Evolutionary conservation across 1,140 invertebrate genomes (phyloP).

Genomic region (Drosophila ambigua): DNA sequence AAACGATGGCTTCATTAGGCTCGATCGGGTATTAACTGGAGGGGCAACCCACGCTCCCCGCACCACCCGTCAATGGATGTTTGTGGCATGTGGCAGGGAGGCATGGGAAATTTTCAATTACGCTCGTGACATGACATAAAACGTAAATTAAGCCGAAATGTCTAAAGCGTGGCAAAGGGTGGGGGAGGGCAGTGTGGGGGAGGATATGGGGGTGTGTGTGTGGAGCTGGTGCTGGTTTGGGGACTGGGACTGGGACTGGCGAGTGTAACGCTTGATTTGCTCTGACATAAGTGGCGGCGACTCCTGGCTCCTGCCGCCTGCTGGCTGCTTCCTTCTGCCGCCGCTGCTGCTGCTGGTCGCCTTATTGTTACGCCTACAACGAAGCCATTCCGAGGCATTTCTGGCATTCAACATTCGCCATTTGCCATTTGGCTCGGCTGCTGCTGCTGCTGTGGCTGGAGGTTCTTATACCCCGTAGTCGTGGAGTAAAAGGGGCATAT

Average conservation of each 20-base stretch:
- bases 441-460: slow-evolving; percentile 6
- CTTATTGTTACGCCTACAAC: slow-evolving; percentile 61
- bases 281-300: slow-evolving; percentile 73
- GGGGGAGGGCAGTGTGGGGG: too few species aligned
- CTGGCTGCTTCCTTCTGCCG: slow-evolving; percentile 37
- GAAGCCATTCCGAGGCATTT: slow-evolving; percentile 59
- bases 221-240: neutral
- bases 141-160: slow-evolving; percentile 76
- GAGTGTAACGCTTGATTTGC: slow-evolving; percentile 74
- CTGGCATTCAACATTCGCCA: slow-evolving; percentile 42
- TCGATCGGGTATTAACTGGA: too few species aligned
- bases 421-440: slow-evolving; percentile 37
- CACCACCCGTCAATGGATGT: too few species aligned
- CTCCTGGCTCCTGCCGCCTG: slow-evolving; percentile 20
- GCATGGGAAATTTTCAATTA: slow-evolving; percentile 68
- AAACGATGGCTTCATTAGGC: too few species aligned
- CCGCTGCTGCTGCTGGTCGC: slow-evolving; percentile 18
- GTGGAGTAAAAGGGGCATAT: too few species aligned
- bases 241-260: slow-evolving; percentile 1
- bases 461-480: neutral
- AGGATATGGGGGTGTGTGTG: neutral
- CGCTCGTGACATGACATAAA: slow-evolving; percentile 78
- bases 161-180: slow-evolving; percentile 26
- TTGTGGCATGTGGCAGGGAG: slow-evolving; percentile 3
- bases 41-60: too few species aligned